A percentile compares a stretch with the other conserved stretches of the same genome.
Conservation (phyloP, 2,797 vertebrate genomes). For the Centropyge bicolor region DNA sequence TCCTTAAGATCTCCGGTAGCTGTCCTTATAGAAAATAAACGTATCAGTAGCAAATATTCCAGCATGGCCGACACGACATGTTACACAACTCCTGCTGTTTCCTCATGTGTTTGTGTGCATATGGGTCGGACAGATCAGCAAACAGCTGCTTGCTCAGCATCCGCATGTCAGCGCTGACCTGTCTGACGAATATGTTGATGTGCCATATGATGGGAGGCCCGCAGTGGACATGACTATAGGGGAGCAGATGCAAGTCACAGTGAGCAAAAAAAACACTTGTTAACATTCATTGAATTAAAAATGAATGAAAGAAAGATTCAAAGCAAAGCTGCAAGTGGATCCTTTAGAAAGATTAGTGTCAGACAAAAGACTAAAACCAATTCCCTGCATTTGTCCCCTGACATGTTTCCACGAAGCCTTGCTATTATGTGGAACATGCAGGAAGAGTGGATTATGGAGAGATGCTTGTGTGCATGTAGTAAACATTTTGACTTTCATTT, state of each 20-base stretch:
- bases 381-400: slow-evolving; percentile 13
- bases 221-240: not conserved
- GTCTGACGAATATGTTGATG: slow-evolving; percentile 11
- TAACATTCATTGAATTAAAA: not conserved
- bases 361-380: slow-evolving; percentile 28
- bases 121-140: slow-evolving; percentile 17
- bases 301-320: not conserved
- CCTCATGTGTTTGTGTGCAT: not conserved
- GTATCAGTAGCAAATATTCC: not conserved
- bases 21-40: not conserved
- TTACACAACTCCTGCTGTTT: not conserved
- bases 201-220: not conserved
- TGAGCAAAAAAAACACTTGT: not conserved
- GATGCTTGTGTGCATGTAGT: not conserved
- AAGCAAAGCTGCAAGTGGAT: no score
- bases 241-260: not conserved
- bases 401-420: slow-evolving; percentile 32
- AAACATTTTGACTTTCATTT: slow-evolving; percentile 31
- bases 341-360: slow-evolving; percentile 12
- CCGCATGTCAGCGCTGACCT: not conserved
- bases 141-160: slow-evolving; percentile 18
- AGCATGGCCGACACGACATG: not conserved
- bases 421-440: slow-evolving; percentile 7
- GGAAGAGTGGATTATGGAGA: slow-evolving; percentile 39
- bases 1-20: not conserved